Evolutionary conservation across 2,888 invertebrate genomes (phyloP), one percentile per base, ranked within the genome.

Genomic region (Chrysolina oricalcia): DNA sequence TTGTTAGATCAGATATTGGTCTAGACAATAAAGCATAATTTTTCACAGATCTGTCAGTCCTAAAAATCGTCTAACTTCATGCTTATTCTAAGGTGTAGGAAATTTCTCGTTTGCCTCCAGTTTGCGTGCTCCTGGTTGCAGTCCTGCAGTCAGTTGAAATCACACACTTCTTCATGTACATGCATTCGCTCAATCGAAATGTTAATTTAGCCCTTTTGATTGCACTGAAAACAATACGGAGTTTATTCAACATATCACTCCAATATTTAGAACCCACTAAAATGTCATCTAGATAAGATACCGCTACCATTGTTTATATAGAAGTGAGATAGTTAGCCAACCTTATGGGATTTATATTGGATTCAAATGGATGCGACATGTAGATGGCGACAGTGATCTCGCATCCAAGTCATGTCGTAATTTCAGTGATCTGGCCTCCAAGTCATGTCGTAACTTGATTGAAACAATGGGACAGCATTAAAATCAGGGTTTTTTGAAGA

Each of bases 141-240:
- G 1, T 19, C 21, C 13, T 48, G 15, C 67, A 19, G 48, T 50
- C 48, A 48, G 46, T 67, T 67, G 48, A 17, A 67, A 67, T 8
- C 23, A 48, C n/a, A 50, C 19, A 50, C 23, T 19, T 67, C 9
- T 27, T 50, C 13, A 8, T 40, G 2, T 15, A 41, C 19, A 35
- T 35, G 15, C 63, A 40, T 15, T 40, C 15, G 35, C 9, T 10
- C 10, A 63, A 41, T 40, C 19, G 40, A n/a, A 35, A 63, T 4
- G 63, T 41, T 35, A 63, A 10, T 40, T 63, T 40, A 17, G 40
- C 17, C 5, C 17, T n/a, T 17, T n/a, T 6, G n/a, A 17, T 17
- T 50, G 17, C 17, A 17, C 2, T 6, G 6, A 17, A 50, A 1
- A 50, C 6, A 1, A n/a, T 2, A 5, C 9, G 17, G 8, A 17